Percentiles rank a stretch among this genome's conserved stretches.
Conservation (phyloP, 2,113 vertebrate species). For the Enhydra lutris region DNA sequence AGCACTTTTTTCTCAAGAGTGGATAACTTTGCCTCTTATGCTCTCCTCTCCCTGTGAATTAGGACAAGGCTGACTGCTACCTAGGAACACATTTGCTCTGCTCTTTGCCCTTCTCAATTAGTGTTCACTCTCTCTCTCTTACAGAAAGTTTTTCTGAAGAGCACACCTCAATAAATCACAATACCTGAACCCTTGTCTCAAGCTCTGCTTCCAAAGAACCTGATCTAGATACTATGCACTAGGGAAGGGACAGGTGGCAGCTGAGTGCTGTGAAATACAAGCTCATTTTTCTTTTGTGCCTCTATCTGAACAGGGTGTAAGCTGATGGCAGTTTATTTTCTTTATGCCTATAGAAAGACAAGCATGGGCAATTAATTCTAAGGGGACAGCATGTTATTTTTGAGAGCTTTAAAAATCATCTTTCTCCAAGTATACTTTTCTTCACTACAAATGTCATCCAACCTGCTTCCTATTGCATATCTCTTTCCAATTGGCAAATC, state of each 20-base stretch:
- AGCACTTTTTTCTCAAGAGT: not conserved
- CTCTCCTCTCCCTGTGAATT: not conserved
- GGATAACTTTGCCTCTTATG: not conserved
- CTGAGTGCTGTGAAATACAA: not conserved
- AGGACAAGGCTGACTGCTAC: not conserved
- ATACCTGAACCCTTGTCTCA: not conserved
- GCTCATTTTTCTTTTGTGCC: not conserved
- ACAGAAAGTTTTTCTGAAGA: not conserved
- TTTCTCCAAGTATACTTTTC: not conserved
- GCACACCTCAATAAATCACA: not conserved
- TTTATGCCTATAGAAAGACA: not conserved
- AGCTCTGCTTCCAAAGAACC: not conserved
- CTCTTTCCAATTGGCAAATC: not conserved
- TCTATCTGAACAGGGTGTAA: not conserved
- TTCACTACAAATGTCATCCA: not conserved
- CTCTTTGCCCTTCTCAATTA: no score
- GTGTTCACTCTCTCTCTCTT: not conserved
- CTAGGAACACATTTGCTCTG: not conserved
- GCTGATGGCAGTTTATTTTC: not conserved
- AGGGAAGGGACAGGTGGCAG: not conserved
- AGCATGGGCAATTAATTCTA: not conserved
- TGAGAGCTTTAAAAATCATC: not conserved
- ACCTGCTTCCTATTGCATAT: not conserved
- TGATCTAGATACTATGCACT: not conserved
- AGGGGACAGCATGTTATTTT: not conserved